These are phyloP conservation scores for Perca fluviatilis DNA, from an alignment of 2,113 vertebrate genomes.

Conservation along the genomic window DNA sequence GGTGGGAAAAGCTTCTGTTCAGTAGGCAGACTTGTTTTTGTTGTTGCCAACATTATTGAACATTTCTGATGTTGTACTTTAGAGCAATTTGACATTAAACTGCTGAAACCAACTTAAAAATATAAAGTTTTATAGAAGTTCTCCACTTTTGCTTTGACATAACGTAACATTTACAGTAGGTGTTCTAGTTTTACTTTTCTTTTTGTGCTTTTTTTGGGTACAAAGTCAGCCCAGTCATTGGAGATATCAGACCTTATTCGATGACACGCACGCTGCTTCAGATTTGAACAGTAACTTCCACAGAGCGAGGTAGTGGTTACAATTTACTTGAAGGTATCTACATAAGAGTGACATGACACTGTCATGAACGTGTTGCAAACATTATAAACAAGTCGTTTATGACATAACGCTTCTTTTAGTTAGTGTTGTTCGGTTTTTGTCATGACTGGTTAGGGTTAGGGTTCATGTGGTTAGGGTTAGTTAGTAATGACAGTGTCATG, in stretches of 20 bases:
- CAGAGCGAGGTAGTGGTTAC: background rate
- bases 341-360: too few relatives aligned
- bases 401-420: too few relatives aligned
- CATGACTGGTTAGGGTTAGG: too few relatives aligned
- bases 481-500: too few relatives aligned
- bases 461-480: too few relatives aligned
- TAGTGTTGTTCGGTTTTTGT: too few relatives aligned
- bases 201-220: background rate
- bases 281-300: background rate
- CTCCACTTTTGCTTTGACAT: background rate
- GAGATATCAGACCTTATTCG: background rate
- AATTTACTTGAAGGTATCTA: too few relatives aligned
- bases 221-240: background rate
- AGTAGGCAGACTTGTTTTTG: background rate
- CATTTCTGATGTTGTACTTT: background rate
- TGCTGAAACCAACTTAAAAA: background rate
- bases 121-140: background rate
- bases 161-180: background rate
- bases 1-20: conserved; percentile 42
- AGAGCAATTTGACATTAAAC: background rate
- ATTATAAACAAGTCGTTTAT: too few relatives aligned
- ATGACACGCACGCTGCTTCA: background rate
- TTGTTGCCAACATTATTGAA: background rate
- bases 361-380: too few relatives aligned
- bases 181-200: background rate